A percentile compares a stretch with the other conserved stretches of the same genome.
Evolutionary conservation across 2,113 vertebrate genomes (phyloP).

Genomic region (Eubucco bourcierii): DNA sequence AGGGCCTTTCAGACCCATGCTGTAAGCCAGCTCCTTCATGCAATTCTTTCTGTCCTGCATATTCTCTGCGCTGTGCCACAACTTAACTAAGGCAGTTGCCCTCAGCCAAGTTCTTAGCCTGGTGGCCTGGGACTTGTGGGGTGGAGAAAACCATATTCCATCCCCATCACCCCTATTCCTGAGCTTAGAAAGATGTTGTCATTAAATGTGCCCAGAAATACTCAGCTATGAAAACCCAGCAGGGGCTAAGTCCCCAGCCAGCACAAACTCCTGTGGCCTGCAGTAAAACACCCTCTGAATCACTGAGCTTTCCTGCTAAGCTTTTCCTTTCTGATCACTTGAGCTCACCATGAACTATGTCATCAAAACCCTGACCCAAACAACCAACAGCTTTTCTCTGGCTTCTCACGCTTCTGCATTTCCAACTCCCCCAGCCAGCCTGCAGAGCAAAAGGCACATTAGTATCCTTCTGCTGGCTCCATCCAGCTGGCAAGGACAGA

Average conservation of each 20-base stretch:
- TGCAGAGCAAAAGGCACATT: fast-evolving
- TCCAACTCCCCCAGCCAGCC: background rate
- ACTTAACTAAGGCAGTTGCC: background rate
- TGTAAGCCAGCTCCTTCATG: background rate
- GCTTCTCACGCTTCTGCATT: background rate
- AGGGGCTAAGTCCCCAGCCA: background rate
- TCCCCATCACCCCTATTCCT: background rate
- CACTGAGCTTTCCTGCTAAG: conserved; percentile 19
- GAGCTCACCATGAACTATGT: background rate
- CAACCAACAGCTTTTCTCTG: background rate
- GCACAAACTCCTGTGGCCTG: background rate
- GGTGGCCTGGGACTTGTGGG: background rate
- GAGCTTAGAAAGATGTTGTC: background rate
- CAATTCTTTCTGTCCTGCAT: background rate
- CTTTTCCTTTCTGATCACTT: conserved; percentile 29
- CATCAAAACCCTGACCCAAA: background rate
- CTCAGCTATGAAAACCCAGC: background rate
- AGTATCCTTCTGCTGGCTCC: background rate
- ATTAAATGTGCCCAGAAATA: background rate
- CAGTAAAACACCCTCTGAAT: conserved; percentile 16
- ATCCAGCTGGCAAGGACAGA: background rate
- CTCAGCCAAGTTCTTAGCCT: background rate
- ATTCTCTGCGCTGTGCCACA: background rate
- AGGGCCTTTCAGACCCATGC: background rate
- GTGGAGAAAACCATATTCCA: background rate